A percentile compares a stretch with the other conserved stretches of the same genome.
These are phyloP conservation scores for Atherinosoma microstoma DNA, from an alignment of 2,797 vertebrate genomes.

Conservation along the genomic window DNA sequence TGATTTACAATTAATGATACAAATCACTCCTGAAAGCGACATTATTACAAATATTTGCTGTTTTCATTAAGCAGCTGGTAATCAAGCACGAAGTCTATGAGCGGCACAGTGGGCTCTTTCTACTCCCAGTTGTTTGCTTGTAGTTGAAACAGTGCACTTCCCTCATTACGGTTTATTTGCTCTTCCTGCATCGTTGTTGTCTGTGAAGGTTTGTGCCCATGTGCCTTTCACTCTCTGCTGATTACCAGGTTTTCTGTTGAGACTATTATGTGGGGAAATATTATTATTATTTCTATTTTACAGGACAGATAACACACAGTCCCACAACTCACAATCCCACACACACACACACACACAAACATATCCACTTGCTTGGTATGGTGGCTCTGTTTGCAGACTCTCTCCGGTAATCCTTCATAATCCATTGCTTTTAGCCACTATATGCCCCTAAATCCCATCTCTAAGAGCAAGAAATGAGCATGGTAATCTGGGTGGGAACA, in stretches of 20 bases:
- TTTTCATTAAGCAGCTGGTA: constrained; percentile 55
- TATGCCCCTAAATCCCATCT: constrained; percentile 79
- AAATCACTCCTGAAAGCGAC: constrained; percentile 31
- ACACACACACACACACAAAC: constrained; percentile 46
- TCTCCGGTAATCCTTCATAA: constrained; percentile 81
- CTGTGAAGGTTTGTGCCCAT: constrained; percentile 43
- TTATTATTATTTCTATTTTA: constrained; percentile 54
- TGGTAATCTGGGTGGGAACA: constrained; percentile 74
- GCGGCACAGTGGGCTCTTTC: constrained; percentile 29
- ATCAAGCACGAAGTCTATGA: constrained; percentile 44
- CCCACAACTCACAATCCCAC: constrained; percentile 18
- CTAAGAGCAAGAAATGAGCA: constrained; percentile 75
- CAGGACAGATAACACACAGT: constrained; percentile 54
- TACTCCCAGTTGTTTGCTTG: constrained; percentile 54
- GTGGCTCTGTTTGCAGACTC: constrained; percentile 75
- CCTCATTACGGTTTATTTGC: constrained; percentile 56
- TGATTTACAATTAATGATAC: constrained; percentile 14
- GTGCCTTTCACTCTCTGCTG: constrained; percentile 49
- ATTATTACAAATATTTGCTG: constrained; percentile 37
- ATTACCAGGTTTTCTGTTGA: constrained; percentile 64
- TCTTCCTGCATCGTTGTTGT: constrained; percentile 35
- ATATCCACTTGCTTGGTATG: constrained; percentile 52
- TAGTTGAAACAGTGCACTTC: constrained; percentile 40
- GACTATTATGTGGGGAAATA: constrained; percentile 53
- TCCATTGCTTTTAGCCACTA: constrained; percentile 81